Evolutionary conservation across 2,113 vertebrate species (phyloP).

Genomic region (Engraulis encrasicolus): DNA sequence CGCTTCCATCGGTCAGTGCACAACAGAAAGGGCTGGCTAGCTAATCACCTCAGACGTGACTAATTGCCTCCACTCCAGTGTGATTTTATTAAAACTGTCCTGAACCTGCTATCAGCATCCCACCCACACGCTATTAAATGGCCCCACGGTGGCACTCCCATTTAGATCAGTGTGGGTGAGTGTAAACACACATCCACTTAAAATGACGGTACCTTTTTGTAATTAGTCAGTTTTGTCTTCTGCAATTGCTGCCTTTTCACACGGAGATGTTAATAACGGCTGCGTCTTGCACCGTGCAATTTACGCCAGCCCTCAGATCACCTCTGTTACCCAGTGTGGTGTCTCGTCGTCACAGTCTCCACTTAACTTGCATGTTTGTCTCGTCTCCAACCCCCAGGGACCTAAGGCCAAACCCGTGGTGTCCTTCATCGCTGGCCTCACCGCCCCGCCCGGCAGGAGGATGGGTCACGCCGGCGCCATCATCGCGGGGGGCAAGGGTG

Average conservation of each 20-base stretch:
- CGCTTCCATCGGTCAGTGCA: conserved; percentile 68
- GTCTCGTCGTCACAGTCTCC: too few species aligned
- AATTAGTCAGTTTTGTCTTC: not conserved
- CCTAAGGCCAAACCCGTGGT: conserved; percentile 91
- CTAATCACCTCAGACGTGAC: conserved; percentile 73
- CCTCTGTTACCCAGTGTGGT: not conserved
- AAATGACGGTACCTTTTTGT: not conserved
- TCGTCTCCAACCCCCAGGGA: conserved; percentile 77
- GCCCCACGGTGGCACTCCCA: conserved; percentile 28
- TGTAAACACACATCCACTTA: not conserved
- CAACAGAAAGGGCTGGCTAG: conserved; percentile 58
- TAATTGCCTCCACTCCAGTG: conserved; percentile 71
- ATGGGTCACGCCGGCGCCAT: conserved; percentile 98
- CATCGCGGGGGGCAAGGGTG: conserved; percentile 96
- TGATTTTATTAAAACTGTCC: conserved; percentile 67
- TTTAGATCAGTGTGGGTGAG: not conserved
- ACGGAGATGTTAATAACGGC: not conserved
- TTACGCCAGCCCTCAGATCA: not conserved
- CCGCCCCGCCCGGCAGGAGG: conserved; percentile 91
- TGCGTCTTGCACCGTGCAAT: not conserved
- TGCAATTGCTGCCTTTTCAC: not conserved
- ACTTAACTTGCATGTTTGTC: not conserved
- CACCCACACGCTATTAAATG: conserved; percentile 71
- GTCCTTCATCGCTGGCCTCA: conserved; percentile 97
- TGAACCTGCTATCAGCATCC: conserved; percentile 63